Evolutionary conservation across 2,888 invertebrate species (phyloP), one percentile per base, ranked within the genome.

Genomic region (Parnassius glacialis): DNA sequence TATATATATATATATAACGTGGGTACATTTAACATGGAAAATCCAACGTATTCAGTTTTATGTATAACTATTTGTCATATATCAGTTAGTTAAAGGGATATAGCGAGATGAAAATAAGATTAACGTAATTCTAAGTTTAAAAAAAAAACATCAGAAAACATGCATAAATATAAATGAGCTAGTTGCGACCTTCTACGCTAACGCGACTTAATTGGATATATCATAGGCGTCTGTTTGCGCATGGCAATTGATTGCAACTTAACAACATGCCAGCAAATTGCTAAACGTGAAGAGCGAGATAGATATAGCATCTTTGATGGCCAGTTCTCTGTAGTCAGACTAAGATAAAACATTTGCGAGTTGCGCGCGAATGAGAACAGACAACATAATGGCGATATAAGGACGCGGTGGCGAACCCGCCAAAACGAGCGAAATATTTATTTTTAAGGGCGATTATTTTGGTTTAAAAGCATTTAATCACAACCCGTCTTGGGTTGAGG

Each of bases 211-310:
- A 92, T 92, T 90, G 91, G 91, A 91, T 92, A 90, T 91, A 91
- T 92, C 91, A 92, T 91, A 92, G 89, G 88, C 87, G 90, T 91
- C 87, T 92, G 91, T 92, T 92, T 91, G 91, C 90, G 89, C 91
- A 88, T 87, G 90, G 81, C 91, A 92, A 92, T 92, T 92, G 92
- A 92, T 92, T 92, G 92, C 91, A 86, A 87, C 86, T 88, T 90
- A 90, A 90, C 90, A 88, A 88, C 89, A 84, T 84, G 83, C 87
- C 85, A 83, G 88, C 87, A 89, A 88, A 90, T 90, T 90, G 90
- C 85, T 81, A 76, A 73, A 76, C 74, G 73, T 79, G 67, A 62
- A 51, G 80, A 87, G 47, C 68, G 78, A 70, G 86, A 87, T 65
- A 62, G 71, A 68, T 70, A 13, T 34, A 50, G 20, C 45, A 52